Conservation (phyloP, 2,888 invertebrate species). For the Trypoxylon attenuatum region DNA sequence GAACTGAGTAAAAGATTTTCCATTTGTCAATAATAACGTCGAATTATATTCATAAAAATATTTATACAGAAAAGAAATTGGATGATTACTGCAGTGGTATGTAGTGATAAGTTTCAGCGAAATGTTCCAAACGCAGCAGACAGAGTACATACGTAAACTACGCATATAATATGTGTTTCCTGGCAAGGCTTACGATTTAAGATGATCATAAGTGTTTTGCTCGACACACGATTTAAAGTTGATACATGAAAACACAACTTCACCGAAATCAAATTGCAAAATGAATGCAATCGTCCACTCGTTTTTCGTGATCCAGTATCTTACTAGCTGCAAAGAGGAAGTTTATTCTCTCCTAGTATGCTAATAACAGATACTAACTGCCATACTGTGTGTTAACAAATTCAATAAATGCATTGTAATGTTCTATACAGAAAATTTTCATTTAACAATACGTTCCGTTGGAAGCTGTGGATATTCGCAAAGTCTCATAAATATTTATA, state of each 20-base stretch:
- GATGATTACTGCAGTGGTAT: neutral
- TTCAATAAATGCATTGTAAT: slow-evolving; percentile 37
- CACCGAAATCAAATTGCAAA: too few species aligned
- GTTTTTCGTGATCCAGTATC: too few species aligned
- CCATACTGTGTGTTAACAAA: slow-evolving; percentile 22
- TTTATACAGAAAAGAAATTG: neutral
- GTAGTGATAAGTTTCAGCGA: slow-evolving; percentile 3
- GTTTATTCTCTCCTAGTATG: slow-evolving; percentile 9
- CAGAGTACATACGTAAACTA: slow-evolving; percentile 1
- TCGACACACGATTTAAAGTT: neutral
- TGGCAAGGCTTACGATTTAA: neutral
- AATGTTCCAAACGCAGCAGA: neutral
- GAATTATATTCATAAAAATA: neutral
- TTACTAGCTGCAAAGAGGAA: neutral
- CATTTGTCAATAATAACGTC: too few species aligned
- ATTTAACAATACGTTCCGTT: slow-evolving; percentile 24
- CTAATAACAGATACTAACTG: slow-evolving; percentile 22
- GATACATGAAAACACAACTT: too few species aligned
- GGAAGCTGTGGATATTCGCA: too few species aligned
- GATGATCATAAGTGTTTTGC: neutral
- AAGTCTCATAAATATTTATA: slow-evolving; percentile 50
- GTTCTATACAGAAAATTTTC: slow-evolving; percentile 30
- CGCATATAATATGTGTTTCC: neutral
- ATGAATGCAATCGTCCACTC: too few species aligned
- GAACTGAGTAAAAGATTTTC: too few species aligned